Evolutionary conservation across 1,140 invertebrate genomes (phyloP).

Genomic region (Scaptodrosophila lebanonensis): DNA sequence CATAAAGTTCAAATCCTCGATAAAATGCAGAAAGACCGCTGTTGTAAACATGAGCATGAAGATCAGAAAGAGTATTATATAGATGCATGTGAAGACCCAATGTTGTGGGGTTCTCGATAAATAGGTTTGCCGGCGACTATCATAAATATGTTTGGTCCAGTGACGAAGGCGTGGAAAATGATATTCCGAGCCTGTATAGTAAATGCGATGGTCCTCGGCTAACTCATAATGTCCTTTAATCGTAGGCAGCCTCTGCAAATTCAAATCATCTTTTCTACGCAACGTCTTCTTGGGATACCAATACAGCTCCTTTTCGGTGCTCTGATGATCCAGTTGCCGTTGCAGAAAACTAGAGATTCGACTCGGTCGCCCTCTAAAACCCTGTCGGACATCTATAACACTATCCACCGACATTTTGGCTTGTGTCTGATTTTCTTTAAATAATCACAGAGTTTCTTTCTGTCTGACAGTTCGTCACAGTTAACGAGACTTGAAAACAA

Average conservation of each 20-base stretch:
- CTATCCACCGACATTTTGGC: too few relatives aligned
- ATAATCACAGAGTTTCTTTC: too few relatives aligned
- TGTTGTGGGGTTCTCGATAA: background rate
- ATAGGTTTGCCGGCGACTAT: background rate
- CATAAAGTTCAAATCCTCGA: background rate
- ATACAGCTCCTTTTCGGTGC: too few relatives aligned
- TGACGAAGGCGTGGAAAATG: constrained; percentile 27
- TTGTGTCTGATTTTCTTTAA: too few relatives aligned
- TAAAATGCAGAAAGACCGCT: constrained; percentile 11
- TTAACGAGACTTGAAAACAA: too few relatives aligned
- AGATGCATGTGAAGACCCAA: constrained; percentile 15
- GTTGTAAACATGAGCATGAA: constrained; percentile 13
- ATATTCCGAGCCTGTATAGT: constrained; percentile 26
- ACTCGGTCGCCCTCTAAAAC: too few relatives aligned
- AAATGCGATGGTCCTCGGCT: background rate
- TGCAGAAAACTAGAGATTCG: too few relatives aligned
- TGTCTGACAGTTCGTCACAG: too few relatives aligned
- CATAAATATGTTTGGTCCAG: constrained; percentile 15
- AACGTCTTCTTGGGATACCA: too few relatives aligned
- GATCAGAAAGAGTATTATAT: background rate
- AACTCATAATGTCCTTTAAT: constrained; percentile 1
- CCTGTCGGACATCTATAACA: too few relatives aligned
- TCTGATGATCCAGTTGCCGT: too few relatives aligned
- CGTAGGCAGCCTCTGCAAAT: background rate
- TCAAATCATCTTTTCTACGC: too few relatives aligned